Evolutionary conservation across 2,888 invertebrate species (phyloP).

Genomic region (Nebria brevicollis): DNA sequence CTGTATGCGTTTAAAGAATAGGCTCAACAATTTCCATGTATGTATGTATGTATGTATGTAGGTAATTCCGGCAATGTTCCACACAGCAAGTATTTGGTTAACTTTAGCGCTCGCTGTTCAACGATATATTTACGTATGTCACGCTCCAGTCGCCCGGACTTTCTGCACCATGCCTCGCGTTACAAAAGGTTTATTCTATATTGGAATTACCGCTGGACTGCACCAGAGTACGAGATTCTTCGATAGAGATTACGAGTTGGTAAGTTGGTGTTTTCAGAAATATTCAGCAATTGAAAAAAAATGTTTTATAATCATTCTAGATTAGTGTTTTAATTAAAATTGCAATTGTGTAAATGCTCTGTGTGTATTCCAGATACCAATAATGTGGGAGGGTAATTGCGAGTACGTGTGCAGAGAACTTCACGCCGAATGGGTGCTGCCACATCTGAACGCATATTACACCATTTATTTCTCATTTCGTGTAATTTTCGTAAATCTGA

Average conservation of each 20-base stretch:
- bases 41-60: slow-evolving; percentile 54
- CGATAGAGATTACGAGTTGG: slow-evolving; percentile 70
- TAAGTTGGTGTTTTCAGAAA: slow-evolving; percentile 50
- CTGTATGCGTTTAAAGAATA: neutral
- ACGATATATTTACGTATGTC: slow-evolving; percentile 94
- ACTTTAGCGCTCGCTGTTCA: slow-evolving; percentile 91
- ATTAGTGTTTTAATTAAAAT: slow-evolving; percentile 8
- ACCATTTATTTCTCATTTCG: slow-evolving; percentile 86
- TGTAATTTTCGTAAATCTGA: slow-evolving; percentile 89
- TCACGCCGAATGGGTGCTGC: slow-evolving; percentile 76
- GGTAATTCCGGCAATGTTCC: slow-evolving; percentile 87
- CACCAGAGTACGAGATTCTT: slow-evolving; percentile 87
- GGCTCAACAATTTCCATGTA: neutral
- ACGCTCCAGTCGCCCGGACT: slow-evolving; percentile 88
- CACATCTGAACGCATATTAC: slow-evolving; percentile 80
- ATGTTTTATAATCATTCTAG: too few relatives aligned
- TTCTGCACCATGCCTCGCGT: slow-evolving; percentile 80
- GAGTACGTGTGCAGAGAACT: slow-evolving; percentile 73
- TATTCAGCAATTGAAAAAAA: too few relatives aligned
- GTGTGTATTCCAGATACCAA: slow-evolving; percentile 64
- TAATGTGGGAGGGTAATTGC: slow-evolving; percentile 76
- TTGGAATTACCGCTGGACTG: slow-evolving; percentile 80
- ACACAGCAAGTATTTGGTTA: slow-evolving; percentile 94
- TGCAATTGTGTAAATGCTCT: too few relatives aligned
- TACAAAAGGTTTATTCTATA: slow-evolving; percentile 80